A percentile compares a stretch with the other conserved stretches of the same genome.
Evolutionary conservation across 2,888 invertebrate genomes (phyloP).

Genomic region (Megamerina dolium): DNA sequence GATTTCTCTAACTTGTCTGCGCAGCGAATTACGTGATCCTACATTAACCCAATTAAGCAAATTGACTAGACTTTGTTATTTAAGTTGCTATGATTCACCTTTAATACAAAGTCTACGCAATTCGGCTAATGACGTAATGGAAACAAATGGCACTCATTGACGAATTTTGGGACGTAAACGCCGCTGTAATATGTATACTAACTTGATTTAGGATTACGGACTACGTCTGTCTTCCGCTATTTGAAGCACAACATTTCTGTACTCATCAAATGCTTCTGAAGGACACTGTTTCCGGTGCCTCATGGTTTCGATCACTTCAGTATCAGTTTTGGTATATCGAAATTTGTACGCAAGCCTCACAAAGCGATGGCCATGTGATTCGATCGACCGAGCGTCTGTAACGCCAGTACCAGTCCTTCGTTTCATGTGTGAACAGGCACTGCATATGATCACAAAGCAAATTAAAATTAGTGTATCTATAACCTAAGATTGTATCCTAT

Average conservation of each 20-base stretch:
- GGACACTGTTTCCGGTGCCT: not conserved
- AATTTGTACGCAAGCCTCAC: too few species aligned
- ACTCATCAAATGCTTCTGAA: constrained; percentile 7
- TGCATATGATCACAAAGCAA: not conserved
- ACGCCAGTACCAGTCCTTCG: constrained; percentile 8
- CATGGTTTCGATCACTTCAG: constrained; percentile 3
- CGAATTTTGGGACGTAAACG: constrained; percentile 2
- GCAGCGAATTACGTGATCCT: not conserved
- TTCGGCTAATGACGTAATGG: constrained; percentile 4
- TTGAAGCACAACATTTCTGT: constrained; percentile 1
- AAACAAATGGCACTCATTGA: constrained; percentile 6
- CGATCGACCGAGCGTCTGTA: not conserved
- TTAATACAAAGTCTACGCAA: constrained; percentile 5
- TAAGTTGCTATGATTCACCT: constrained; percentile 2
- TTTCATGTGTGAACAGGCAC: not conserved
- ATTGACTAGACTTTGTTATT: not conserved
- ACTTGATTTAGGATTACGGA: not conserved
- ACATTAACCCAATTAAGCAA: too few species aligned
- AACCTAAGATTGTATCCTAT: not conserved
- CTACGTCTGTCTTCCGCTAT: not conserved
- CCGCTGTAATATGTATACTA: constrained; percentile 6
- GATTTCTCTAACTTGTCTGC: not conserved
- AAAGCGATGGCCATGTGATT: constrained; percentile 4
- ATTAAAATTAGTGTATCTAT: not conserved
- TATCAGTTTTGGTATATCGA: constrained; percentile 1